Conservation (phyloP, 2,888 invertebrate genomes). For the Hartigia nigra region DNA sequence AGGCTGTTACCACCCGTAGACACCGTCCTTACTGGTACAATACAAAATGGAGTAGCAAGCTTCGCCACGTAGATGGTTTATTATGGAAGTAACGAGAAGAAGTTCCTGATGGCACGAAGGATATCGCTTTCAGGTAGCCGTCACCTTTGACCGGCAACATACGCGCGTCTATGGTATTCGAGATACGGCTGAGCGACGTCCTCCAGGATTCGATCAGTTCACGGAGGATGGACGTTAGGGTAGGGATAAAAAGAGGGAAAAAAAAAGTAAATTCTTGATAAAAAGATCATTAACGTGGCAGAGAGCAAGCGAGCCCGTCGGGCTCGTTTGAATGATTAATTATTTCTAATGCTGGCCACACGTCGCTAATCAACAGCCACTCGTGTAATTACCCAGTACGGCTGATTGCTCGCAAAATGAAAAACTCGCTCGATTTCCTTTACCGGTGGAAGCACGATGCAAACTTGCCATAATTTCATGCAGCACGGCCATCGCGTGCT, state of each 20-base stretch:
- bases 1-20: background rate
- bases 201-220: background rate
- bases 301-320: constrained; percentile 25
- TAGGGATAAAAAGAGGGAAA: background rate
- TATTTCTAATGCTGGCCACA: constrained; percentile 38
- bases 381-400: constrained; percentile 23
- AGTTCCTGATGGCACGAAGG: too few species aligned
- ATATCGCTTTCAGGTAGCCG: background rate
- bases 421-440: constrained; percentile 33
- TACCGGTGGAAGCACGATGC: background rate
- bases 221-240: background rate
- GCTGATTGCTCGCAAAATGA: constrained; percentile 30
- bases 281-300: constrained; percentile 31
- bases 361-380: constrained; percentile 25
- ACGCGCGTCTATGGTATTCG: background rate
- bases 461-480: background rate
- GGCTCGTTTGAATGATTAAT: constrained; percentile 48
- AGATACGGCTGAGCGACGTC: background rate
- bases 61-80: too few species aligned
- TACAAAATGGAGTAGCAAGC: background rate
- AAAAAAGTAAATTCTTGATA: background rate
- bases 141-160: background rate
- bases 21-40: background rate
- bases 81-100: too few species aligned
- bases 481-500: background rate